Evolutionary conservation across 2,888 invertebrate genomes (phyloP), one percentile per base, ranked within the genome.

Genomic region (Athalia circularis): DNA sequence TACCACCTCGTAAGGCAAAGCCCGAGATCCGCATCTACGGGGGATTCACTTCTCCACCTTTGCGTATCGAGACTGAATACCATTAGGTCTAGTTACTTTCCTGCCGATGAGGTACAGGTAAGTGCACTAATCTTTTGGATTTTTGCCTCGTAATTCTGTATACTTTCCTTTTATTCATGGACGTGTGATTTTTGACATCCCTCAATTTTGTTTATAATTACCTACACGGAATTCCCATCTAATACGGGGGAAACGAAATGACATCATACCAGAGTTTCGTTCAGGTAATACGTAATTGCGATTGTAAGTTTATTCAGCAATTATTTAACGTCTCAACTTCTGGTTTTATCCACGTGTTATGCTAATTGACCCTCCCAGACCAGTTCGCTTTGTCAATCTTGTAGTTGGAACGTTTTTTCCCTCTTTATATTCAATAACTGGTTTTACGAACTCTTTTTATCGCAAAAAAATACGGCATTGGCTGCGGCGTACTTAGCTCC

Each of bases 31-130:
- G 93, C 94, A 7, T 92, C 92, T 85, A 93, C 94, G 79, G 95
- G 95, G 80, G 96, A 97, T 89, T 94, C 96, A n/a, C 92, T 97
- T 81, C 92, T 98, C 80, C 98, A 98, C 92, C 92, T 97, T 82
- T 95, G 95, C 86, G 95, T 95, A 78, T 95, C 95, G 62, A 94
- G 94, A 82, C 92, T 94, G 82, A 96, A 96, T 91, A 94, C 94
- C 11, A 94, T 96, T 83, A 94, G 94, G 87, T 95, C 95, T 87
- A 94, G 94, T 84, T 95, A 96, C 90, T 95, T 95, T 88, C 84
- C 83, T 50, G 92, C 93, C 80, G 95, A 95, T 85, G 95, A 95
- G 87, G 92, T 92, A 85, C 92, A 92, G 87, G 91, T 92, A 85
- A 89, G 90, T 87, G 0, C 64, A 47, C 29, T 29, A 29, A 29